Evolutionary conservation across 2,888 invertebrate genomes (phyloP), one percentile per base, ranked within the genome.

Genomic region (Drosophila falleni): DNA sequence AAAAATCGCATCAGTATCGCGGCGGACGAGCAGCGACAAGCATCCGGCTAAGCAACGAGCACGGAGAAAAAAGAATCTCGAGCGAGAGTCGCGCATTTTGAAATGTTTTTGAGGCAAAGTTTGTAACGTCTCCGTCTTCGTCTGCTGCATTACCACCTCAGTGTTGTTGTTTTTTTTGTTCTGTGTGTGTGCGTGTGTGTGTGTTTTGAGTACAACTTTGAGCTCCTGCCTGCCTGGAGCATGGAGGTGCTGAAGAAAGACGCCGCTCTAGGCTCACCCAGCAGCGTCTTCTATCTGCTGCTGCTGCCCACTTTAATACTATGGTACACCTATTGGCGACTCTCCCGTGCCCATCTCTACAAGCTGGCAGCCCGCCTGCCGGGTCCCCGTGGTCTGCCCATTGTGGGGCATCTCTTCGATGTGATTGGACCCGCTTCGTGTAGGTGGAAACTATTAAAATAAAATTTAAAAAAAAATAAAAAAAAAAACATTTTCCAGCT

Each of bases 391-490:
- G 96, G 96, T 39, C 92, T 94, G 35, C 97, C 97, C 0, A 69
- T 97, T 0, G 85, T 97, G 46, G 97, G 97, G 79, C 96, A 96
- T 87, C 95, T 96, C 1, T 92, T 96, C 41, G 96, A 96, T 73
- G 95, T 97, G 64, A 92, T 95, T 3, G 97, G 97, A 83, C 94
- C 95, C 54, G 95, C 96, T 53, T 94, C 95, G 90, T 94, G 97
- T 97, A 93, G 74, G 89, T 91, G 62, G 50, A 50, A 47, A 47
- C 47, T 26, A 5, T 41, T 29, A 6, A 5, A 29, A 29, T 1
- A 29, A 29, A 29, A 0, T 26, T 3, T 3, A 3, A 26, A 26
- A 29, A 3, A 23, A 23, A 29, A 29, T 8, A 29, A 29, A 6
- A 29, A 8, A 29, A 29, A 29, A 6, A n/a, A n/a, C n/a, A n/a